Evolutionary conservation across 2,113 vertebrate genomes (phyloP), one percentile per base, ranked within the genome.

Genomic region (Tetraodon nigroviridis): DNA sequence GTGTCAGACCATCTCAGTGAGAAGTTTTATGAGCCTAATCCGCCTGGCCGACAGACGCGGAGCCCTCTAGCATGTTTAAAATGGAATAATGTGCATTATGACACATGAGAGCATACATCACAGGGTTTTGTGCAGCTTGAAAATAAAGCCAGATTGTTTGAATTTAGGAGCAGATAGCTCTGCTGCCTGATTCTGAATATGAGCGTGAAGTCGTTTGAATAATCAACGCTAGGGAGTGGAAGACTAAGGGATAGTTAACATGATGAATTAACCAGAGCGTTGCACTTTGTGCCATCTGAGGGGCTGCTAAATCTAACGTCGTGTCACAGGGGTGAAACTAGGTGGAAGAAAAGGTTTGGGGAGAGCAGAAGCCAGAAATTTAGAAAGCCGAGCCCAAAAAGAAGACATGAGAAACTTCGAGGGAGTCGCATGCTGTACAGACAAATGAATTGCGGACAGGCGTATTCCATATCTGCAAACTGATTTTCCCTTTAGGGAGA

Each of bases 11-110:
- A 81, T 73, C 77, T 76, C 64, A 51, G 66, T 37, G 19, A 47
- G 21, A 20, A 57, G 73, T 79, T 88, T 88, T 88, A 87, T 59
- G 73, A 77, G 76, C 83, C 74, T 82, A 80, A 87, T 88, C 82
- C 80, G 62, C 42, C 21, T 15, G 58, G 64, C 72, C 69, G 80
- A 84, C 68, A 45, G 68, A 51, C 50, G 27, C 72, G 55, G 74
- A 63, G 57, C 57, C 61, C 68, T 64, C 74, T 64, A 73, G 62
- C 82, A 71, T 75, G 78, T 81, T 78, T 41, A 29, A 71, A 84
- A 78, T 73, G 79, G 73, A 83, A 83, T 82, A 84, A 86, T 83
- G 76, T 67, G 59, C 79, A 77, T 81, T 71, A 84, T 71, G 78
- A 69, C 76, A 81, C 78, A 64, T 64, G 27, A 61, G 74, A 58